A percentile compares a stretch with the other conserved stretches of the same genome.
Evolutionary conservation across 2,797 vertebrate species (phyloP).

Genomic region (Xyrichtys novacula): DNA sequence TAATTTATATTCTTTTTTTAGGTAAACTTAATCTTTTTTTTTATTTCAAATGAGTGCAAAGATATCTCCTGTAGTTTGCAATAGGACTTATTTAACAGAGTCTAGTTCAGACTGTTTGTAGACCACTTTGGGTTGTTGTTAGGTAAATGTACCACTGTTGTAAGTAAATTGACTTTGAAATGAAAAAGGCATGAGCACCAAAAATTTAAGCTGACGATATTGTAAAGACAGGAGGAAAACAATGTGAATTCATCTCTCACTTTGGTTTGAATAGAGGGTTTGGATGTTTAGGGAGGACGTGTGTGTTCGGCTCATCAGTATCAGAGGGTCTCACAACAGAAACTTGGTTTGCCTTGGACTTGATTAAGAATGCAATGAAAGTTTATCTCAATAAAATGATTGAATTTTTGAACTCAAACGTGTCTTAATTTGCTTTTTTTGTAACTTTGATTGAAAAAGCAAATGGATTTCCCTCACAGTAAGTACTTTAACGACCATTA

Average conservation of each 20-base stretch:
- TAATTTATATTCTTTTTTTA: conserved; percentile 86
- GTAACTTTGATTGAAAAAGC: not conserved
- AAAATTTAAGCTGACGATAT: conserved; percentile 21
- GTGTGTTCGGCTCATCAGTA: conserved; percentile 56
- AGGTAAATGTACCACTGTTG: conserved; percentile 73
- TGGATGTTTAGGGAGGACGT: conserved; percentile 43
- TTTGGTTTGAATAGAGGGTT: conserved; percentile 25
- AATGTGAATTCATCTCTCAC: conserved; percentile 55
- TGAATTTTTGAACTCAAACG: conserved; percentile 56
- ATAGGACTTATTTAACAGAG: conserved; percentile 80
- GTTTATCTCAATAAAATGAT: conserved; percentile 80
- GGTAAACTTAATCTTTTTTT: conserved; percentile 69
- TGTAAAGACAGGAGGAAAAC: conserved; percentile 24
- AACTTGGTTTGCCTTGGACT: conserved; percentile 64
- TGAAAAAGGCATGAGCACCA: conserved; percentile 27
- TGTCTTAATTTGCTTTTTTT: not conserved
- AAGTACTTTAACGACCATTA: not conserved
- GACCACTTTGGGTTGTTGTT: conserved; percentile 69
- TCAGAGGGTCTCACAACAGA: conserved; percentile 53
- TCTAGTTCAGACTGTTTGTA: conserved; percentile 68
- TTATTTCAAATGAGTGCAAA: conserved; percentile 62
- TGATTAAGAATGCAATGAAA: conserved; percentile 69
- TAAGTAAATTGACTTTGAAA: conserved; percentile 37
- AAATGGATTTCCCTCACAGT: not conserved
- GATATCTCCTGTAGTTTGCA: conserved; percentile 72